A percentile compares a stretch with the other conserved stretches of the same genome.
Evolutionary conservation across 2,113 vertebrate species (phyloP).

Genomic region (Catharus bicknelli): DNA sequence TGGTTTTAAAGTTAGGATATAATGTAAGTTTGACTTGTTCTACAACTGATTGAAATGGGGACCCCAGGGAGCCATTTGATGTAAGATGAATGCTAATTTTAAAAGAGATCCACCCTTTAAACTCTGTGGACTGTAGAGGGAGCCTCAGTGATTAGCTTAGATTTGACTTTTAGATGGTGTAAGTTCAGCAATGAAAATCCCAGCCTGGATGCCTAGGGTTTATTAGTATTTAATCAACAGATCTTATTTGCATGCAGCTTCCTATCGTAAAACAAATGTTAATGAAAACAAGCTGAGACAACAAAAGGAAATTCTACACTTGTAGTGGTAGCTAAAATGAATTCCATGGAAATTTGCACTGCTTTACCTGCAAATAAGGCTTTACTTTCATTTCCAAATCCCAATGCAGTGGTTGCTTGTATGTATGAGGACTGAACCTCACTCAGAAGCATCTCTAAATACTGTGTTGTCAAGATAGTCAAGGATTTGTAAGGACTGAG

Average conservation of each 20-base stretch:
- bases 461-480: neutral
- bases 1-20: neutral
- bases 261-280: constrained; percentile 19
- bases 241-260: neutral
- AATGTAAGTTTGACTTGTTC: neutral
- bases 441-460: neutral
- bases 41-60: neutral
- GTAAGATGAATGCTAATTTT: neutral
- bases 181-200: neutral
- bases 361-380: neutral
- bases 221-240: constrained; percentile 15
- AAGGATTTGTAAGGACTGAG: neutral
- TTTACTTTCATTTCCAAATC: neutral
- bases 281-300: constrained; percentile 27
- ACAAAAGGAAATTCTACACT: neutral
- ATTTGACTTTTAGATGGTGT: neutral
- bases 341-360: neutral
- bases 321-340: neutral
- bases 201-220: neutral
- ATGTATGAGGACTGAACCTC: neutral
- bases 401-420: neutral
- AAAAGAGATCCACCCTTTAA: neutral
- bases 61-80: neutral
- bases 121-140: neutral
- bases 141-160: neutral